phyloP scores from a whole-genome alignment of 1,140 invertebrate genomes.

The Artemia franciscana region DNA sequence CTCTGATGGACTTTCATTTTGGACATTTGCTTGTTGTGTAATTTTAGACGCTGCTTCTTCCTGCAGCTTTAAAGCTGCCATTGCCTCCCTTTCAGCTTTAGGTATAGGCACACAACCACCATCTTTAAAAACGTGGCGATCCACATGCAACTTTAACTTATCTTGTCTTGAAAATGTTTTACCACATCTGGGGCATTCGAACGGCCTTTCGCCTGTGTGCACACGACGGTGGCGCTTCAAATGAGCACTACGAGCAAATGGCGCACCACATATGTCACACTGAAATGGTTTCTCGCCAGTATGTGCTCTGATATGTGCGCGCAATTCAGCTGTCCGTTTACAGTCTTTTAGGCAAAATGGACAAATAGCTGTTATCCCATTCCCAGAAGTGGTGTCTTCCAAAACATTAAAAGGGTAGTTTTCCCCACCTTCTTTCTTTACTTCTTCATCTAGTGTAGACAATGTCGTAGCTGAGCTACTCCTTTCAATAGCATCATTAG shows the following conservation, averaged over 20 bases:
- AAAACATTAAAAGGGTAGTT: slow-evolving; percentile 9
- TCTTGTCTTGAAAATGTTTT: slow-evolving; percentile 16
- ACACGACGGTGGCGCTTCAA: slow-evolving; percentile 23
- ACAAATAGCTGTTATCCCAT: slow-evolving; percentile 11
- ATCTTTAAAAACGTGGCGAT: slow-evolving; percentile 11
- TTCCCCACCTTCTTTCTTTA: background rate
- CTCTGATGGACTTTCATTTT: background rate
- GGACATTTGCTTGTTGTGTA: slow-evolving; percentile 3
- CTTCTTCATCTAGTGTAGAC: background rate
- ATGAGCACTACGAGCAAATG: slow-evolving; percentile 22
- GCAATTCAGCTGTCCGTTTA: slow-evolving; percentile 14
- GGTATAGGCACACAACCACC: slow-evolving; percentile 6
- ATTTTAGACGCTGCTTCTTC: background rate
- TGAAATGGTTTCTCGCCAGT: slow-evolving; percentile 20
- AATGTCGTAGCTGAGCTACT: background rate
- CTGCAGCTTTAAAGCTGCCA: background rate
- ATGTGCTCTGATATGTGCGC: slow-evolving; percentile 19
- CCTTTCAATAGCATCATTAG: background rate
- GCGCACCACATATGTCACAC: slow-evolving; percentile 22
- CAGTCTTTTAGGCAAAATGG: slow-evolving; percentile 14
- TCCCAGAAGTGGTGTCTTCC: slow-evolving; percentile 3
- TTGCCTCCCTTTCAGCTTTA: slow-evolving; percentile 1
- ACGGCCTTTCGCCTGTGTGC: slow-evolving; percentile 22
- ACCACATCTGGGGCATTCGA: slow-evolving; percentile 14
- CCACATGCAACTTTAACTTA: slow-evolving; percentile 16